phyloP scores from a whole-genome alignment of 2,888 invertebrate genomes.

The Chloroclysta siterata region DNA sequence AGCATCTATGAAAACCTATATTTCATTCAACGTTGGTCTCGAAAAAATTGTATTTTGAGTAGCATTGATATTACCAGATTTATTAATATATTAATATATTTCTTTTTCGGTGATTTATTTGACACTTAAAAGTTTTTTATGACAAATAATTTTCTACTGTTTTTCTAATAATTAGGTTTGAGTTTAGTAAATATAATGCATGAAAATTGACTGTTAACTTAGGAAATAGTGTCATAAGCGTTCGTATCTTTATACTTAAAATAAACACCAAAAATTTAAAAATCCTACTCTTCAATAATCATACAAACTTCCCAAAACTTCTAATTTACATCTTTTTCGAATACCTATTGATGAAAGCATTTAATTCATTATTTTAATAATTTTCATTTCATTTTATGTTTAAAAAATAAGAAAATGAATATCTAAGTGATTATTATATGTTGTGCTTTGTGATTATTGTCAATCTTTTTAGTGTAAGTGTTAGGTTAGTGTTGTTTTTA shows the following conservation, averaged over 20 bases:
- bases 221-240: slow-evolving; percentile 16
- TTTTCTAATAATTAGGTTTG: not conserved
- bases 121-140: too few species aligned
- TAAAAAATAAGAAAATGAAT: slow-evolving; percentile 26
- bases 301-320: too few species aligned
- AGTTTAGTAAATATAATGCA: slow-evolving; percentile 14
- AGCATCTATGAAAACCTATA: not conserved
- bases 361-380: slow-evolving; percentile 30
- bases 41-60: too few species aligned
- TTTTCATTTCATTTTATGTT: slow-evolving; percentile 28
- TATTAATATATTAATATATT: too few species aligned
- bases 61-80: too few species aligned
- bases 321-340: slow-evolving; percentile 10
- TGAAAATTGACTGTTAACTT: slow-evolving; percentile 19
- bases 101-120: too few species aligned
- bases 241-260: not conserved
- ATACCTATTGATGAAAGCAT: slow-evolving; percentile 26
- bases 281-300: not conserved
- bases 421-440: slow-evolving; percentile 35
- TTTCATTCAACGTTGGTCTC: too few species aligned
- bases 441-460: slow-evolving; percentile 42
- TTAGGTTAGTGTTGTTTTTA: slow-evolving; percentile 43
- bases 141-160: not conserved
- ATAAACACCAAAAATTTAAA: slow-evolving; percentile 8
- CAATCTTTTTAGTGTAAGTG: slow-evolving; percentile 32